These are phyloP conservation scores for Watsonalla binaria DNA, from an alignment of 2,888 invertebrate species.

Conservation along the genomic window DNA sequence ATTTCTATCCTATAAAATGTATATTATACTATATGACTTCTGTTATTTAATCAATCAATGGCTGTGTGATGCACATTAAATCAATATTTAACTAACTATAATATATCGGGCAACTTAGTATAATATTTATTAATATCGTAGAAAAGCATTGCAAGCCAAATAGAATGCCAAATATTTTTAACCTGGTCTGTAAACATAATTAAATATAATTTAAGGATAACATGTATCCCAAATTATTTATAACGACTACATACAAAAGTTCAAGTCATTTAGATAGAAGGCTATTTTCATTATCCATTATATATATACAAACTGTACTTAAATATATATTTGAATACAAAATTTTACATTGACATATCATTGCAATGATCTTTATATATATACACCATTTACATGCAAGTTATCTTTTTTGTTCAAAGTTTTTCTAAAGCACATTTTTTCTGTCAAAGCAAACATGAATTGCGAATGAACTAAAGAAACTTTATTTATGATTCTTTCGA, in stretches of 20 bases:
- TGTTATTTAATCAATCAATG: not conserved
- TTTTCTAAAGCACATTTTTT: too few species aligned
- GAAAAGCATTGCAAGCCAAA: constrained; percentile 46
- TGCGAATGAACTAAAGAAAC: too few species aligned
- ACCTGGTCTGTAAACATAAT: constrained; percentile 20
- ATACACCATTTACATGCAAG: not conserved
- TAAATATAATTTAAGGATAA: constrained; percentile 11
- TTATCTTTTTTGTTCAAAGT: too few species aligned
- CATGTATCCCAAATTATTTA: constrained; percentile 8
- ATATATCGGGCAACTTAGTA: not conserved
- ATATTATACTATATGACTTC: not conserved
- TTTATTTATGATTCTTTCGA: too few species aligned
- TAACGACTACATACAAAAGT: not conserved
- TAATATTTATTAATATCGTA: not conserved
- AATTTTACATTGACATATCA: constrained; percentile 18
- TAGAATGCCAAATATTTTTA: constrained; percentile 57
- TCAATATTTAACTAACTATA: not conserved
- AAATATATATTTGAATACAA: too few species aligned
- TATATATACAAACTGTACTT: not conserved
- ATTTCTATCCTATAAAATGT: not conserved
- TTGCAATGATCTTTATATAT: constrained; percentile 1
- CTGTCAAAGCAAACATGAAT: too few species aligned
- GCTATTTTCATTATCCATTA: constrained; percentile 25
- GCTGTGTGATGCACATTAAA: constrained; percentile 2
- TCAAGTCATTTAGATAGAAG: constrained; percentile 2